A percentile compares a stretch with the other conserved stretches of the same genome.
Evolutionary conservation across 2,113 vertebrate species (phyloP).

Genomic region (Sylvia atricapilla): DNA sequence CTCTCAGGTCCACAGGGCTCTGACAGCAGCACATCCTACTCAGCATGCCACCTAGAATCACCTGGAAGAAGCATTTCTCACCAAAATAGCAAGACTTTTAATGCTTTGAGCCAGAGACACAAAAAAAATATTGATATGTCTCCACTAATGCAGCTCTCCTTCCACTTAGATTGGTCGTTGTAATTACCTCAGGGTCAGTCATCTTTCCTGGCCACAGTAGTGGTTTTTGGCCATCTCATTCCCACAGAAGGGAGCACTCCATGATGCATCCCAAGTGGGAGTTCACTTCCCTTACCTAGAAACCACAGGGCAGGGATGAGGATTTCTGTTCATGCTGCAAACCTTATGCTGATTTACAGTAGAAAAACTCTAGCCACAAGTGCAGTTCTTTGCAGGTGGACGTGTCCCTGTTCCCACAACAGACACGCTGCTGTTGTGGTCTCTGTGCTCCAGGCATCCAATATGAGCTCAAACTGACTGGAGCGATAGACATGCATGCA

Average conservation of each 20-base stretch:
- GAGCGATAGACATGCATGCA: background rate
- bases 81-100: background rate
- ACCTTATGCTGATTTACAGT: background rate
- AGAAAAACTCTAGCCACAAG: background rate
- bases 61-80: background rate
- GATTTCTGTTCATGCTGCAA: background rate
- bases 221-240: background rate
- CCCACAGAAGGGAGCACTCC: background rate
- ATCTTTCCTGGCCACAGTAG: background rate
- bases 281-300: background rate
- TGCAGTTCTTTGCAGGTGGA: background rate
- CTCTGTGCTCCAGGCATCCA: background rate
- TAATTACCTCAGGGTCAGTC: background rate
- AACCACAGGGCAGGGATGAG: background rate
- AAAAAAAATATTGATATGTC: background rate
- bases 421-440: fast-evolving
- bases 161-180: background rate
- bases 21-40: background rate
- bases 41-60: background rate
- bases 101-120: background rate
- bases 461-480: background rate
- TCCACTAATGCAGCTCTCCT: background rate
- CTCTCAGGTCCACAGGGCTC: background rate
- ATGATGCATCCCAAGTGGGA: background rate
- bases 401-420: background rate